phyloP scores from a whole-genome alignment of 2,888 invertebrate genomes.

The Oligia strigilis region DNA sequence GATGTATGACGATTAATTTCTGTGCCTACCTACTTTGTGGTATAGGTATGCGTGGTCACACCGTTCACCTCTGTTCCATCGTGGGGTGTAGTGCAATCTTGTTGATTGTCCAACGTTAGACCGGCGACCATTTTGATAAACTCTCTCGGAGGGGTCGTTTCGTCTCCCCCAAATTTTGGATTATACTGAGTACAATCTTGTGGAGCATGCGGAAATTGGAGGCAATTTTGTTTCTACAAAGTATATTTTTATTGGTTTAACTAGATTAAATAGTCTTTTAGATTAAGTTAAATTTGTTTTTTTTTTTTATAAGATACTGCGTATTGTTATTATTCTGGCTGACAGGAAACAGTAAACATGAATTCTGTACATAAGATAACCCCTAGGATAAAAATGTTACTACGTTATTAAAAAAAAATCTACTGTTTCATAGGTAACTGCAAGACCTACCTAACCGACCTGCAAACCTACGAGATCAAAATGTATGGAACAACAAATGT shows the following conservation, averaged over 20 bases:
- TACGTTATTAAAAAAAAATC: too few species aligned
- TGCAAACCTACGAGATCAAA: too few species aligned
- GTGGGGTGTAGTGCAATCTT: slow-evolving; percentile 65
- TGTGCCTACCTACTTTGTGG: background rate
- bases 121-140: slow-evolving; percentile 67
- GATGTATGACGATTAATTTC: too few species aligned
- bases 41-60: slow-evolving; percentile 8
- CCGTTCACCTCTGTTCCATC: background rate
- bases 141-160: slow-evolving; percentile 63
- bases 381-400: too few species aligned
- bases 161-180: slow-evolving; percentile 49
- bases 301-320: too few species aligned
- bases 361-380: too few species aligned
- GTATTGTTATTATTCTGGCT: too few species aligned
- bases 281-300: background rate
- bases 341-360: too few species aligned
- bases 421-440: too few species aligned
- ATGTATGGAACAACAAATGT: too few species aligned
- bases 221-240: background rate
- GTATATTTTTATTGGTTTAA: too few species aligned
- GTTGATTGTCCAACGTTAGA: slow-evolving; percentile 59
- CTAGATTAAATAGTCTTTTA: background rate
- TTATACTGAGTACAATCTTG: slow-evolving; percentile 8
- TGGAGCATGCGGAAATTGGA: background rate
- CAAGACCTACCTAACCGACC: too few species aligned